These are phyloP conservation scores for Sebastes miniatus DNA, from an alignment of 2,797 vertebrate species.

Conservation along the genomic window DNA sequence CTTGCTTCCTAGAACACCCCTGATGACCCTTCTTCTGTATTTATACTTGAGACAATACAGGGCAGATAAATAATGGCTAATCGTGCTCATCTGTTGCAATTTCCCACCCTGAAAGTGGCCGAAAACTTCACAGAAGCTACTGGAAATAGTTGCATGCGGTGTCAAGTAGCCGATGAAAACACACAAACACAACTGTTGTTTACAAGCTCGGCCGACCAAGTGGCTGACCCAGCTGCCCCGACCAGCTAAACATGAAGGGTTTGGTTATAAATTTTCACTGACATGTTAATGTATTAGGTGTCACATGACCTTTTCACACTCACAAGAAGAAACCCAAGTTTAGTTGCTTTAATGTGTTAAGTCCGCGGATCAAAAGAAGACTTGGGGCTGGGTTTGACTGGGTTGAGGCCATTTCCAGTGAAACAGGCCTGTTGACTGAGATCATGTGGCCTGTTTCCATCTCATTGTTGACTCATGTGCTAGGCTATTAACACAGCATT, in stretches of 20 bases:
- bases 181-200: neutral
- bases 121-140: neutral
- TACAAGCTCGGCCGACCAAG: neutral
- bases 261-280: neutral
- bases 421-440: neutral
- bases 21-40: neutral
- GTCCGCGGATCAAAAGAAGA: neutral
- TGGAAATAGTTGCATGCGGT: neutral
- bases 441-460: neutral
- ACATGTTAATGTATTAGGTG: neutral
- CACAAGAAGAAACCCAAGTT: neutral
- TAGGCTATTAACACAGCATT: neutral
- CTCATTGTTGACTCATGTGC: neutral
- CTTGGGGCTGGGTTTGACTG: neutral
- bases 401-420: slow-evolving; percentile 6
- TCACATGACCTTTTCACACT: neutral
- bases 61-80: neutral
- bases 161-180: neutral
- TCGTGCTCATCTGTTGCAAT: neutral
- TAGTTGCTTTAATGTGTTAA: neutral
- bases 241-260: neutral
- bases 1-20: neutral
- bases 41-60: neutral
- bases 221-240: neutral
- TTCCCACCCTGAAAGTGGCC: neutral